Conservation (phyloP, 2,888 invertebrate species). For the Philereme transversata region DNA sequence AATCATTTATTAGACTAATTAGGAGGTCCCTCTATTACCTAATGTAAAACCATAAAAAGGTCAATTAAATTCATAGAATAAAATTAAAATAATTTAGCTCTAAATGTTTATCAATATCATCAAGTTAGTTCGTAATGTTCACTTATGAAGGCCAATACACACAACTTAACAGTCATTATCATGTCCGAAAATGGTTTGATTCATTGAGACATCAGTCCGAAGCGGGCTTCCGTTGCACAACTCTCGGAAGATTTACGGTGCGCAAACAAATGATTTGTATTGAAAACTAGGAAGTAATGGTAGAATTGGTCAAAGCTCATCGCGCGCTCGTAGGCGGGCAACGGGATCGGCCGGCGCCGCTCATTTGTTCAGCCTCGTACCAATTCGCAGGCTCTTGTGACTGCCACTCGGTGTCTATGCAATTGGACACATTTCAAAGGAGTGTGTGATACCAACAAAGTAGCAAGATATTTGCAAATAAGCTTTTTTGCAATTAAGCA, state of each 20-base stretch:
- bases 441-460: not conserved
- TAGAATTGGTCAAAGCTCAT: conserved; percentile 49
- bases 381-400: conserved; percentile 29
- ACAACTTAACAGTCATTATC: conserved; percentile 30
- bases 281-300: conserved; percentile 49
- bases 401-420: conserved; percentile 14
- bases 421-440: not conserved
- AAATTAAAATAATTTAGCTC: conserved; percentile 35
- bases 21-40: conserved; percentile 35
- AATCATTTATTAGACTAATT: conserved; percentile 45
- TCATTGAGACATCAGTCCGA: conserved; percentile 34
- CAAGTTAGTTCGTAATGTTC: conserved; percentile 11
- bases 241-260: conserved; percentile 22
- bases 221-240: conserved; percentile 22
- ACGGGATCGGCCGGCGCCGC: conserved; percentile 61
- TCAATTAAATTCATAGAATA: conserved; percentile 33
- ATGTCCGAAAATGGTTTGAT: conserved; percentile 17
- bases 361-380: conserved; percentile 43
- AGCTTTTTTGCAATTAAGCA: too few species aligned
- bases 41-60: conserved; percentile 37
- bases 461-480: not conserved
- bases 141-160: conserved; percentile 8
- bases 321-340: conserved; percentile 63
- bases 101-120: conserved; percentile 25
- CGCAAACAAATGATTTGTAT: conserved; percentile 43